Conservation (phyloP, 2,113 vertebrate genomes). For the Microtus richardsoni region DNA sequence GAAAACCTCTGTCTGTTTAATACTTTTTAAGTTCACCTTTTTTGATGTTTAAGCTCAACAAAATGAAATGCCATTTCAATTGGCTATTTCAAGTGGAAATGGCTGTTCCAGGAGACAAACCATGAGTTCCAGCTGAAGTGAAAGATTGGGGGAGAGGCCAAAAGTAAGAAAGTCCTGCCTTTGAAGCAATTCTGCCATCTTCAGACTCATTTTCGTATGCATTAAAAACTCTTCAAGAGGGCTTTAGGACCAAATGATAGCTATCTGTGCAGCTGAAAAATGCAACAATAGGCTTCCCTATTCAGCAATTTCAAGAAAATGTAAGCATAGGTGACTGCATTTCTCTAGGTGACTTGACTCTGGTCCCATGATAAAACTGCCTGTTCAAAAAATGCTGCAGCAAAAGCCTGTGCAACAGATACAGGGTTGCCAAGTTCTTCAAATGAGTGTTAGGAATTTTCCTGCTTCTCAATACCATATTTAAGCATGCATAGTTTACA, state of each 20-base stretch:
- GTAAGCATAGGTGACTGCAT: not conserved
- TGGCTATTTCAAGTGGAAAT: not conserved
- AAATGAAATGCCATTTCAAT: not conserved
- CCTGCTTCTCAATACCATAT: not conserved
- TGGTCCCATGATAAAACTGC: not conserved
- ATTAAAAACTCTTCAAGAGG: not conserved
- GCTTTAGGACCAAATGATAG: not conserved
- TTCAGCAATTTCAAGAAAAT: not conserved
- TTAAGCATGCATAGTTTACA: not conserved
- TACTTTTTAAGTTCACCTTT: not conserved
- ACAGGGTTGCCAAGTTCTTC: not conserved
- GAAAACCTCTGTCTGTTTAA: not conserved
- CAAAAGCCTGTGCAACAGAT: not conserved
- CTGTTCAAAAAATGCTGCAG: not conserved
- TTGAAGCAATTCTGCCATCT: not conserved
- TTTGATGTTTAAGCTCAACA: not conserved
- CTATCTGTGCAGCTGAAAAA: not conserved
- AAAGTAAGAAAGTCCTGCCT: slow-evolving; percentile 1
- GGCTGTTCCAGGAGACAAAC: slow-evolving; percentile 24
- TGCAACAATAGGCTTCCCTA: not conserved
- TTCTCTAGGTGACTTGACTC: not conserved
- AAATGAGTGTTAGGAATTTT: not conserved
- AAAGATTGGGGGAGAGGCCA: not conserved
- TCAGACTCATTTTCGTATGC: slow-evolving; percentile 3
- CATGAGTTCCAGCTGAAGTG: slow-evolving; percentile 9